A percentile compares a stretch with the other conserved stretches of the same genome.
Conservation (phyloP, 2,888 invertebrate species). For the Dromius quadrimaculatus region DNA sequence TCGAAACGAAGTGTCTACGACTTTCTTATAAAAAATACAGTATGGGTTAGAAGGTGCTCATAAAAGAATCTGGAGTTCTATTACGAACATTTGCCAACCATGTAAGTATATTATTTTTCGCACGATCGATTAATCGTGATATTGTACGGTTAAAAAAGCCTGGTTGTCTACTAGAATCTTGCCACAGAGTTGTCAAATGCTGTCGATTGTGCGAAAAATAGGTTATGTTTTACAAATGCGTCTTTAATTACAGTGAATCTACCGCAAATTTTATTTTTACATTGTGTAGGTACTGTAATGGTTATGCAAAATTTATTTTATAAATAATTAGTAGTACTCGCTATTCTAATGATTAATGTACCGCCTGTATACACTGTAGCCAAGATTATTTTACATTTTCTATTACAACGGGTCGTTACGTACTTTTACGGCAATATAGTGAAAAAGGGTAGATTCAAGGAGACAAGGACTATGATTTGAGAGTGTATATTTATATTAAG, state of each 20-base stretch:
- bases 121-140: too few relatives aligned
- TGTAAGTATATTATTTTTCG: too few relatives aligned
- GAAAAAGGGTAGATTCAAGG: constrained; percentile 23
- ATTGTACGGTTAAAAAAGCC: too few relatives aligned
- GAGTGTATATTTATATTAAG: constrained; percentile 43
- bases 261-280: constrained; percentile 48
- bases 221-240: constrained; percentile 38
- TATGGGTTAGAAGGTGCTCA: too few relatives aligned
- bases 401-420: constrained; percentile 46
- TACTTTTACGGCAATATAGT: constrained; percentile 35
- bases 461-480: constrained; percentile 12
- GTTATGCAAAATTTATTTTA: constrained; percentile 54
- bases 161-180: too few relatives aligned
- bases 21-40: too few relatives aligned
- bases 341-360: constrained; percentile 68
- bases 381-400: constrained; percentile 52
- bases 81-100: too few relatives aligned
- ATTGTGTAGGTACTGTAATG: constrained; percentile 54
- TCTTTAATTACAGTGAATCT: constrained; percentile 51
- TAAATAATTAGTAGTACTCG: constrained; percentile 59
- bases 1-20: too few relatives aligned
- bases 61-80: too few relatives aligned
- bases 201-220: too few relatives aligned
- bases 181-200: too few relatives aligned
- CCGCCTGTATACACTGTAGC: constrained; percentile 54